Conservation (phyloP, 2,888 invertebrate genomes). For the Fissipunctia ypsillon region DNA sequence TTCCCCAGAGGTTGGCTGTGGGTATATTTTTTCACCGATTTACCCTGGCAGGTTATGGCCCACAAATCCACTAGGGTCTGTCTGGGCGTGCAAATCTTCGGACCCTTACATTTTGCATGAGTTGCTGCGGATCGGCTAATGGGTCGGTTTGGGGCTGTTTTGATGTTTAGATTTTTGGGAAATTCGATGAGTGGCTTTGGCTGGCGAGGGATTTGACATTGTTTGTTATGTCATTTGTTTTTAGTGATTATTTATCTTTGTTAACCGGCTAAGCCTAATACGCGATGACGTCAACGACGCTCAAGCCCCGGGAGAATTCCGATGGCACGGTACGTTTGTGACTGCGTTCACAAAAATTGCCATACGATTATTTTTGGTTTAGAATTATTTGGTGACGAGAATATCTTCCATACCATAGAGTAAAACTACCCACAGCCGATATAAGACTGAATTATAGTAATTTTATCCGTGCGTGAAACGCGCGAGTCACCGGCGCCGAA, state of each 20-base stretch:
- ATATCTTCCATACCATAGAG: too few relatives aligned
- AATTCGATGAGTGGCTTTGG: slow-evolving; percentile 39
- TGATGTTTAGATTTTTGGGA: slow-evolving; percentile 43
- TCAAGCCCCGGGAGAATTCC: too few relatives aligned
- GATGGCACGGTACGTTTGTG: too few relatives aligned
- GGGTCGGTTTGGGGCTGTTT: slow-evolving; percentile 23
- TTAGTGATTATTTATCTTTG: slow-evolving; percentile 3
- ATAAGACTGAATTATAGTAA: too few relatives aligned
- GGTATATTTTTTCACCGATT: slow-evolving; percentile 66
- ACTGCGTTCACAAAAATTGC: too few relatives aligned
- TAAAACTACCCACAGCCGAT: too few relatives aligned
- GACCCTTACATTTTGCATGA: slow-evolving; percentile 61
- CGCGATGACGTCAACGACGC: too few relatives aligned
- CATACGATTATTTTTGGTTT: too few relatives aligned
- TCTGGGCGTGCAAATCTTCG: slow-evolving; percentile 55
- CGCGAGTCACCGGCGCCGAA: too few relatives aligned
- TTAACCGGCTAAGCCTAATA: too few relatives aligned
- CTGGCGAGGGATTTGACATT: neutral
- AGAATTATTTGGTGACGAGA: too few relatives aligned
- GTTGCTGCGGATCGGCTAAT: slow-evolving; percentile 56
- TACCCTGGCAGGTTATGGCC: slow-evolving; percentile 61
- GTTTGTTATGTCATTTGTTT: slow-evolving; percentile 11
- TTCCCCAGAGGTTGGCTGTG: slow-evolving; percentile 61
- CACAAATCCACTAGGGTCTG: slow-evolving; percentile 56
- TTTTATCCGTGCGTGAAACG: too few relatives aligned